Evolutionary conservation across 2,113 vertebrate genomes (phyloP).

Genomic region (Grus americana): DNA sequence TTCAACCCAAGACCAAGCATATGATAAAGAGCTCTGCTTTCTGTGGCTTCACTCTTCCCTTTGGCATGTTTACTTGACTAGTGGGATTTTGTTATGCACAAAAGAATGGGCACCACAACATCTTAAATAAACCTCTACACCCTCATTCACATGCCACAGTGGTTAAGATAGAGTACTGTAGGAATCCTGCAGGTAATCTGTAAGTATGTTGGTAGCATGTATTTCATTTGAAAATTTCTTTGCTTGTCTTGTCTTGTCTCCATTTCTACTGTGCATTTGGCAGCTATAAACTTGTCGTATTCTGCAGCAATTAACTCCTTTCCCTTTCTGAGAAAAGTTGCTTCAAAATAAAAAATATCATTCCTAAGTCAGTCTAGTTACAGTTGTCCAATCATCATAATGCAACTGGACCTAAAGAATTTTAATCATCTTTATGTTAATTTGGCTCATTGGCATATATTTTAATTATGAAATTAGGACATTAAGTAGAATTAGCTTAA

Average conservation of each 20-base stretch:
- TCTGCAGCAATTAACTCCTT: neutral
- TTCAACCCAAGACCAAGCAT: neutral
- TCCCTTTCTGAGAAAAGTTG: neutral
- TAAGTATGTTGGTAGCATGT: neutral
- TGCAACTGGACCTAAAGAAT: neutral
- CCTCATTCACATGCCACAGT: neutral
- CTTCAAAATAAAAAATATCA: neutral
- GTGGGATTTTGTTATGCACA: neutral
- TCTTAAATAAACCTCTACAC: neutral
- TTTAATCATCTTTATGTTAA: neutral
- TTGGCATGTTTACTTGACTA: neutral
- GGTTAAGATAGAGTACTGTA: neutral
- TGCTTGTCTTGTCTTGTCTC: neutral
- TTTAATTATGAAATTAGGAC: neutral
- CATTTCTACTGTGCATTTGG: neutral
- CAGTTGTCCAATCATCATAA: neutral
- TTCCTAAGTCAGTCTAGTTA: neutral
- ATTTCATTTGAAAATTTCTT: neutral
- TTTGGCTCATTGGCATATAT: neutral
- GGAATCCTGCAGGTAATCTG: neutral
- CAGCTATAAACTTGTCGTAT: neutral
- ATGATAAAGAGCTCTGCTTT: neutral
- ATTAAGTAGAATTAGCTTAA: neutral
- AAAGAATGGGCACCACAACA: neutral
- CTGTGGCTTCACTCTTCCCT: neutral